Evolutionary conservation across 2,888 invertebrate species (phyloP), one percentile per base, ranked within the genome.

Genomic region (Cryptus viduatorius): DNA sequence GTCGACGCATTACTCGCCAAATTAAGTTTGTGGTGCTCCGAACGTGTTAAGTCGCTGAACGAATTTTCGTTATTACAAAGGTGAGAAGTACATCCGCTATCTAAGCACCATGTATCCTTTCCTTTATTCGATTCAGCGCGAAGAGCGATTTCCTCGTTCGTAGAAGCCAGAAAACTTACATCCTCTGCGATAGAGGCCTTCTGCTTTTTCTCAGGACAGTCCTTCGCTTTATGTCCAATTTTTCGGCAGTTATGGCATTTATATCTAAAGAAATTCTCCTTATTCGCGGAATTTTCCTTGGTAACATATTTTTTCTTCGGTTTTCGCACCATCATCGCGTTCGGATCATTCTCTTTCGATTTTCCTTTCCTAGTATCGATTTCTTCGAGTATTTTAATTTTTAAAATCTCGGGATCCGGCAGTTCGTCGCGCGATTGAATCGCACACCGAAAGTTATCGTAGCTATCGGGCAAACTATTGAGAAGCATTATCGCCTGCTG

Each of bases 401-500:
- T 73, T 7, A 85, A 42, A 7, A 46, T 61, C 48, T 85, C 83
- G 8, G 82, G 59, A n/a, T 56, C 68, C 10, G 86, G 86, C 2
- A 82, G 31, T 10, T 78, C 71, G 16, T 85, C 86, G 0, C 79
- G 75, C 4, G 82, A 82, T 64, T 86, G 82, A n/a, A 86, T 86
- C 14, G 86, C 86, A 19, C 50, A 24, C 14, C 85, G n/a, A 16
- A 84, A 80, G 24, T 82, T 82, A 14, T 83, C 83, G 31, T 64
- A 83, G 5, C 46, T 48, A 16, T 48, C n/a, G 1, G 72, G 81
- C 0, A 83, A 64, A 64, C 46, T 48, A 2, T 48, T 48, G 14
- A 48, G 46, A 48, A 48, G 46, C 46, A 48, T 48, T 0, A 48
- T 48, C 14, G 46, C 14, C 1, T 48, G 46, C 46, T 48, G 46